A percentile compares a stretch with the other conserved stretches of the same genome.
Evolutionary conservation across 2,797 vertebrate species (phyloP).

Genomic region (Gallirallus australis): DNA sequence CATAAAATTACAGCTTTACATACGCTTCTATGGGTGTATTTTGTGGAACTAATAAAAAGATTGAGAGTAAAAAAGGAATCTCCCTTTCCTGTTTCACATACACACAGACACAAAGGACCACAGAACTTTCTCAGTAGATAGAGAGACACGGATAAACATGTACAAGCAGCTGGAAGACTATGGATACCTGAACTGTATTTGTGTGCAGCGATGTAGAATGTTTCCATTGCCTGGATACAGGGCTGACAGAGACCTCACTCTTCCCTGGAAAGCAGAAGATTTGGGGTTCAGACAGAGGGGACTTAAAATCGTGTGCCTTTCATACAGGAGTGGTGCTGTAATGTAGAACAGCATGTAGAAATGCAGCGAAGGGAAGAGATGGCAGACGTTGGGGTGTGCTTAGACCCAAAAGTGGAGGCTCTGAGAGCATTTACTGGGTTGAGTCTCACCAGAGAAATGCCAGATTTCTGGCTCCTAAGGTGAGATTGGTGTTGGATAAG

Average conservation of each 20-base stretch:
- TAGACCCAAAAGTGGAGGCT: not conserved
- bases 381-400: not conserved
- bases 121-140: not conserved
- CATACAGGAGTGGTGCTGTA: not conserved
- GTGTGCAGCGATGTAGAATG: not conserved
- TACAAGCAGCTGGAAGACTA: not conserved
- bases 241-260: not conserved
- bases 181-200: not conserved
- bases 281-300: not conserved
- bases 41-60: conserved; percentile 3
- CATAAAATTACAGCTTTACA: not conserved
- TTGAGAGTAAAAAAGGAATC: not conserved
- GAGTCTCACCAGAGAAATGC: not conserved
- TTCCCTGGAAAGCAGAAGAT: not conserved
- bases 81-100: not conserved
- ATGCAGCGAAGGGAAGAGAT: not conserved
- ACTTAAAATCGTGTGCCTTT: not conserved
- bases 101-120: not conserved
- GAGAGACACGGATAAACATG: not conserved
- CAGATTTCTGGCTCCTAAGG: not conserved
- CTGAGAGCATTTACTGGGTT: not conserved
- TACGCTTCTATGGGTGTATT: not conserved
- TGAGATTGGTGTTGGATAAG: not conserved
- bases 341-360: not conserved
- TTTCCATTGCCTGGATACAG: not conserved